phyloP scores from a whole-genome alignment of 2,113 vertebrate genomes.

The Pantherophis guttatus region DNA sequence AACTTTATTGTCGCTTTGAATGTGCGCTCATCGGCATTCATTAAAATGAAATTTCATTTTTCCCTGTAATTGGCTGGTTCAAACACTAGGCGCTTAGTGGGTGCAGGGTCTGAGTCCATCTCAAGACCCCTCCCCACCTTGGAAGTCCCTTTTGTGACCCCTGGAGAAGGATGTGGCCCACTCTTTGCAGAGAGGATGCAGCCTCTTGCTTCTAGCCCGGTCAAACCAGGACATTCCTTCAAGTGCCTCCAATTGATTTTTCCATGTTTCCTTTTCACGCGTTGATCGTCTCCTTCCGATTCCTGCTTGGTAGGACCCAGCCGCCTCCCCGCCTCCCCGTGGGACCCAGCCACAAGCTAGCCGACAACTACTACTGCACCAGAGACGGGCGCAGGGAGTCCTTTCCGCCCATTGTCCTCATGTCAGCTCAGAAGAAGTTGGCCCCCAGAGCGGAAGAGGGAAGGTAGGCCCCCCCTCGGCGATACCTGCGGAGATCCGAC shows the following conservation, averaged over 20 bases:
- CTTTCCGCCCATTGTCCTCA: constrained; percentile 74
- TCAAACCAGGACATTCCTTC: background rate
- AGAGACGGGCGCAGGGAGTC: constrained; percentile 89
- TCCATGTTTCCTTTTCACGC: background rate
- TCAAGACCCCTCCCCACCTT: background rate
- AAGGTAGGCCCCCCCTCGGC: constrained; percentile 56
- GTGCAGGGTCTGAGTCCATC: background rate
- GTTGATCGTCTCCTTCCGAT: background rate
- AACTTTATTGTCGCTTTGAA: too few species aligned
- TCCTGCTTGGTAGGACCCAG: constrained; percentile 71
- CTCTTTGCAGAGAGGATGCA: background rate
- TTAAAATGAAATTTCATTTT: too few species aligned
- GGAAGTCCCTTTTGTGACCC: background rate
- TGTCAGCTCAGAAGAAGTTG: constrained; percentile 79
- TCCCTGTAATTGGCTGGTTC: too few species aligned
- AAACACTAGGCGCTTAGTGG: background rate
- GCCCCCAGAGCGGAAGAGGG: constrained; percentile 55
- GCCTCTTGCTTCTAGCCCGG: background rate
- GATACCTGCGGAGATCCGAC: rapidly evolving
- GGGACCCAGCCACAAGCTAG: constrained; percentile 87
- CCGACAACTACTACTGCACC: constrained; percentile 83
- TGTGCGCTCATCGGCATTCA: too few species aligned
- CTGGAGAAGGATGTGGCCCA: background rate
- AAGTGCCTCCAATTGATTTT: background rate
- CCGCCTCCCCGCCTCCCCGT: constrained; percentile 83